Percentiles rank a stretch among this genome's conserved stretches.
Evolutionary conservation across 2,113 vertebrate genomes (phyloP).

Genomic region (Malurus melanocephalus): DNA sequence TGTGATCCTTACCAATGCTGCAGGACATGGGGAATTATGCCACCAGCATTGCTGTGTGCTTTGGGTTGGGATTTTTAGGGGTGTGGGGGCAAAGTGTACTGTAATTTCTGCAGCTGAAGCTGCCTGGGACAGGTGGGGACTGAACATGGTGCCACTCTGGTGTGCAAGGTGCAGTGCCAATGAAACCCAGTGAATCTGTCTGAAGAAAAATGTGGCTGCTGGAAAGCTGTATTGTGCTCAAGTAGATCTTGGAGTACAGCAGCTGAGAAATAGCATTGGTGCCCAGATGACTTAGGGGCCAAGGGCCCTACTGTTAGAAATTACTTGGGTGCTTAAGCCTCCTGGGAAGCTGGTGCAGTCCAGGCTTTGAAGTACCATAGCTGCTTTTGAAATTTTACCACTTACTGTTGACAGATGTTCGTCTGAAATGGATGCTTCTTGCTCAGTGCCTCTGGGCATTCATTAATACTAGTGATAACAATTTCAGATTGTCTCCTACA

Average conservation of each 20-base stretch:
- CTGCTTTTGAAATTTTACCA: constrained; percentile 28
- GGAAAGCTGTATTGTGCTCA: not conserved
- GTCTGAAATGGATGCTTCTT: constrained; percentile 49
- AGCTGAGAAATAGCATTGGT: not conserved
- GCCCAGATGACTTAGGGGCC: not conserved
- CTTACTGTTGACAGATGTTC: constrained; percentile 49
- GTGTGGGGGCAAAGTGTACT: not conserved
- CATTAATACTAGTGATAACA: constrained; percentile 49
- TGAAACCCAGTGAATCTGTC: not conserved
- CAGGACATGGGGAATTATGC: not conserved
- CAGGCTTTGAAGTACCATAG: not conserved
- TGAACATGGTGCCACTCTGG: not conserved
- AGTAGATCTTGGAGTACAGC: not conserved
- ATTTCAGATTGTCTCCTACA: constrained; percentile 34
- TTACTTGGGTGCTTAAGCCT: not conserved
- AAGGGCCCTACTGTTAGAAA: not conserved
- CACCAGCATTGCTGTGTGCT: not conserved
- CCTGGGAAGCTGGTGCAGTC: not conserved
- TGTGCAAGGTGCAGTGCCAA: not conserved
- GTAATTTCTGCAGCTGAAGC: not conserved
- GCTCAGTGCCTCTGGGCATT: constrained; percentile 16
- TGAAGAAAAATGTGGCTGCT: not conserved
- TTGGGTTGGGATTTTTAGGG: not conserved
- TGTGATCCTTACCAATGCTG: not conserved
- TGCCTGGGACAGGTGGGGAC: not conserved